A percentile compares a stretch with the other conserved stretches of the same genome.
These are phyloP conservation scores for Bombyx huttoni DNA, from an alignment of 2,888 invertebrate species.

Conservation along the genomic window DNA sequence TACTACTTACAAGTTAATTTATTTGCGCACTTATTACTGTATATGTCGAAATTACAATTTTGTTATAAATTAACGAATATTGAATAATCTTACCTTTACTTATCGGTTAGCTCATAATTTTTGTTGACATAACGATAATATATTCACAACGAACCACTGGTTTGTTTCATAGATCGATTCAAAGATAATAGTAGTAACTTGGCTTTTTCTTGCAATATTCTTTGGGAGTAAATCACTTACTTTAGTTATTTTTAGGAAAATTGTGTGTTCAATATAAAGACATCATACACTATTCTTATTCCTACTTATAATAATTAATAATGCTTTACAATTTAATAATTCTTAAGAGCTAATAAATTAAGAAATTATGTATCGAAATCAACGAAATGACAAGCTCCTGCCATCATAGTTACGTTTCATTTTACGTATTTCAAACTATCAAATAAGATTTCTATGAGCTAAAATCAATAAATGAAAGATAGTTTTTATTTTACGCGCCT, in stretches of 20 bases:
- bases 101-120: slow-evolving; percentile 48
- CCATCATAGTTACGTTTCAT: slow-evolving; percentile 42
- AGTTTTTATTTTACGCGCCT: no score
- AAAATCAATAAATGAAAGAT: no score
- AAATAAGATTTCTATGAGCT: no score
- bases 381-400: slow-evolving; percentile 30
- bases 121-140: slow-evolving; percentile 50
- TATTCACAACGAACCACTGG: slow-evolving; percentile 43
- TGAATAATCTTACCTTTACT: slow-evolving; percentile 31
- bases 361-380: slow-evolving; percentile 27
- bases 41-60: no score
- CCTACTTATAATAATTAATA: not conserved
- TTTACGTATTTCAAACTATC: slow-evolving; percentile 6
- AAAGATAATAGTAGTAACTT: slow-evolving; percentile 29
- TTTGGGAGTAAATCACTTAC: slow-evolving; percentile 5
- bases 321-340: not conserved
- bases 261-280: not conserved
- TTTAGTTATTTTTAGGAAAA: not conserved
- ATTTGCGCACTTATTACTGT: no score
- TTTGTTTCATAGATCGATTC: slow-evolving; percentile 57
- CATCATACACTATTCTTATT: not conserved
- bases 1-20: no score
- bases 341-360: slow-evolving; percentile 20
- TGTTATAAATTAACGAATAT: not conserved
- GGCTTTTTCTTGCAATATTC: slow-evolving; percentile 12